Conservation (phyloP, 2,113 vertebrate genomes). For the Puffinus mauretanicus region DNA sequence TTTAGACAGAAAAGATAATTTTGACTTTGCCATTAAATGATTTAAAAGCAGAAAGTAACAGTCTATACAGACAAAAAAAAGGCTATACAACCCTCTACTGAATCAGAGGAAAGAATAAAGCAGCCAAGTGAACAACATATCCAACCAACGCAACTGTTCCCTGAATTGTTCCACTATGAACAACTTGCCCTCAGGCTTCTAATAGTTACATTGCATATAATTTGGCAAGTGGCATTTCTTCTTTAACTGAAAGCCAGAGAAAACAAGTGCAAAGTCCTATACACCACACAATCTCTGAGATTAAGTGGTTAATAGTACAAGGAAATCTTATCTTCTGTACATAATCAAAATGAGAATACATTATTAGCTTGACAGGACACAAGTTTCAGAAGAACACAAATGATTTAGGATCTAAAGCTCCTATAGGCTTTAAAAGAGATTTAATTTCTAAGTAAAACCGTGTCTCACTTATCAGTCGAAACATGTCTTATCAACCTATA, state of each 20-base stretch:
- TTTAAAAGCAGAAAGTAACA: background rate
- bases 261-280: background rate
- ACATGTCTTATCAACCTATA: background rate
- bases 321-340: background rate
- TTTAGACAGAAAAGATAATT: background rate
- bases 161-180: background rate
- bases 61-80: background rate
- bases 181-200: background rate
- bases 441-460: background rate
- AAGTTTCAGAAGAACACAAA: background rate
- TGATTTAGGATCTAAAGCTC: background rate
- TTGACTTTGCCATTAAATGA: background rate
- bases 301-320: background rate
- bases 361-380: background rate
- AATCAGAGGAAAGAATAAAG: background rate
- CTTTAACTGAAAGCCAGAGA: background rate
- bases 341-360: background rate
- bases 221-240: background rate
- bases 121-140: background rate
- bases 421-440: background rate
- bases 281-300: background rate
- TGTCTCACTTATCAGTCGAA: background rate
- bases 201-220: background rate
- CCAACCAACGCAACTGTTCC: fast-evolving
- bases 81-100: background rate